Percentiles rank a stretch among this genome's conserved stretches.
These are phyloP conservation scores for Oscheius sp. DNA, from an alignment of 2,888 invertebrate genomes.

Conservation along the genomic window DNA sequence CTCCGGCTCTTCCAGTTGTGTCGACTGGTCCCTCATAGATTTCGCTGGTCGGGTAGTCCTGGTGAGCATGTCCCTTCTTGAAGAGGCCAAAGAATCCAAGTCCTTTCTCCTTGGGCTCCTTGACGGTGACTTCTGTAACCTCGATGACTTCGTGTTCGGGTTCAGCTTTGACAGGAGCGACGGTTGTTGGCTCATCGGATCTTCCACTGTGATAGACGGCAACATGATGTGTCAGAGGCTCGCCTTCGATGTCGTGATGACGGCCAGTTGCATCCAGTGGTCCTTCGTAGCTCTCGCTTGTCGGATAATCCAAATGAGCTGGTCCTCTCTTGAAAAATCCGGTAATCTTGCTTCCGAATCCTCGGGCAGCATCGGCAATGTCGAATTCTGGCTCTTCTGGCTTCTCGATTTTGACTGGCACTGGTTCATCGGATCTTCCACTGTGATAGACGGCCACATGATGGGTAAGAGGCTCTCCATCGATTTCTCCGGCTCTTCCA, in stretches of 20 bases:
- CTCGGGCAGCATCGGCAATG: slow-evolving; percentile 23
- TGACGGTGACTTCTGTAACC: slow-evolving; percentile 10
- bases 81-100: slow-evolving; percentile 44
- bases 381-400: slow-evolving; percentile 24
- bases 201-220: slow-evolving; percentile 12
- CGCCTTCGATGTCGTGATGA: neutral
- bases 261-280: slow-evolving; percentile 8
- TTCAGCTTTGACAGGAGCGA: neutral
- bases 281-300: slow-evolving; percentile 23
- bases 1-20: slow-evolving; percentile 18
- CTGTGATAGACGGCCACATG: slow-evolving; percentile 49
- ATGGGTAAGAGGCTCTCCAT: slow-evolving; percentile 39
- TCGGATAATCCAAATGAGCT: slow-evolving; percentile 59
- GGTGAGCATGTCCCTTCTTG: slow-evolving; percentile 52
- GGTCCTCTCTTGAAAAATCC: slow-evolving; percentile 54
- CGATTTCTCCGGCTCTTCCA: slow-evolving; percentile 33
- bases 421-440: slow-evolving; percentile 39
- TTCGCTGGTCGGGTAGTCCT: slow-evolving; percentile 51
- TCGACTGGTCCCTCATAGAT: slow-evolving; percentile 45
- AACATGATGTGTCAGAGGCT: slow-evolving; percentile 18
- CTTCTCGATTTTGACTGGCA: neutral
- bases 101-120: neutral
- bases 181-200: neutral
- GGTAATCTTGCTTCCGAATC: slow-evolving; percentile 44
- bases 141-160: slow-evolving; percentile 17